These are phyloP conservation scores for Ahaetulla prasina DNA, from an alignment of 2,113 vertebrate genomes.

Conservation along the genomic window DNA sequence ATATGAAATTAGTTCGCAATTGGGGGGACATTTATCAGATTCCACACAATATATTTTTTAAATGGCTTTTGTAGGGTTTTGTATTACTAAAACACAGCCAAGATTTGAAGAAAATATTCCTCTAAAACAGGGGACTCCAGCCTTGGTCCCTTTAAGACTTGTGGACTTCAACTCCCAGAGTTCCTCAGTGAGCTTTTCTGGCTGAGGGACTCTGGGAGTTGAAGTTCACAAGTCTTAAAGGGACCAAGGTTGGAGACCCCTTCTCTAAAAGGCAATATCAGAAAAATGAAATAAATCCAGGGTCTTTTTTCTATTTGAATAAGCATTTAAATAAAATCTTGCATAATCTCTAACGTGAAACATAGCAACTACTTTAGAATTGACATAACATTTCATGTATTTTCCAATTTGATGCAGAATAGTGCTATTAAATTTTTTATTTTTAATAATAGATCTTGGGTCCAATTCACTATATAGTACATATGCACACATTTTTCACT, in stretches of 20 bases:
- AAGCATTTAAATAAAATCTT: background rate
- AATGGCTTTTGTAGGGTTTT: background rate
- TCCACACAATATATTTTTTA: background rate
- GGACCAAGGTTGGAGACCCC: no score
- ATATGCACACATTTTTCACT: background rate
- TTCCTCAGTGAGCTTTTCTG: no score
- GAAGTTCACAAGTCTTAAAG: no score
- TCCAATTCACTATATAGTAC: background rate
- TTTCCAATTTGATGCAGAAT: background rate
- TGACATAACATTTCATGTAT: background rate
- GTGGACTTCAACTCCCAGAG: no score
- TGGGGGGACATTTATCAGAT: background rate
- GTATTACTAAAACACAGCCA: background rate
- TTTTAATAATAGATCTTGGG: background rate
- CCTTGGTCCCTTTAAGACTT: no score
- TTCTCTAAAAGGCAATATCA: background rate
- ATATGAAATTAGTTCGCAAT: background rate
- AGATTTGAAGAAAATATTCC: background rate
- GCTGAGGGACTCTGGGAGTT: no score
- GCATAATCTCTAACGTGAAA: background rate
- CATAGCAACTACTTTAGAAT: background rate
- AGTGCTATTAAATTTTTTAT: background rate
- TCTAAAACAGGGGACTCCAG: no score
- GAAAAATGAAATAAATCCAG: background rate
- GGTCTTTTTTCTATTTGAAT: background rate